These are phyloP conservation scores for Pollenia griseotomentosa DNA, from an alignment of 2,888 invertebrate genomes.

Conservation along the genomic window DNA sequence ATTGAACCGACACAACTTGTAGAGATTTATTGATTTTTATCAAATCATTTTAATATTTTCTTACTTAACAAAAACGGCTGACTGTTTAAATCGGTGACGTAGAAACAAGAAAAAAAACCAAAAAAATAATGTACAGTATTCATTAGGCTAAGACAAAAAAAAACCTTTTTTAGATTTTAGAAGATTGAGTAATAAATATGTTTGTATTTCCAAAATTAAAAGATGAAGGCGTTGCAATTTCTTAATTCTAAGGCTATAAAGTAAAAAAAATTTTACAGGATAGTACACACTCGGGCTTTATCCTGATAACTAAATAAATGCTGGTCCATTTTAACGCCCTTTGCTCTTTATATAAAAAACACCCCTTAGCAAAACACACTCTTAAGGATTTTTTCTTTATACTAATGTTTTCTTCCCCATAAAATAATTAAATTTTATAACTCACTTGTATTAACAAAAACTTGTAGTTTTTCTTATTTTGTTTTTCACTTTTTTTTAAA, in stretches of 20 bases:
- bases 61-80: neutral
- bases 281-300: no score
- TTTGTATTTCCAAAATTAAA: neutral
- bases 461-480: slow-evolving; percentile 42
- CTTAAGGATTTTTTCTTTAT: neutral
- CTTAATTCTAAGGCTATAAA: no score
- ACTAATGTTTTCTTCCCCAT: neutral
- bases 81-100: neutral
- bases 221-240: neutral
- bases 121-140: neutral
- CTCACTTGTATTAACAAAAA: slow-evolving; percentile 63
- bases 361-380: neutral
- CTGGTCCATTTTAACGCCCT: slow-evolving; percentile 21
- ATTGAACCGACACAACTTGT: slow-evolving; percentile 20
- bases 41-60: slow-evolving; percentile 28
- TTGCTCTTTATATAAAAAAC: slow-evolving; percentile 3
- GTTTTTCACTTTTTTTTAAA: slow-evolving; percentile 26
- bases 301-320: neutral
- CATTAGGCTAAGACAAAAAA: neutral
- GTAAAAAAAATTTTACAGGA: no score
- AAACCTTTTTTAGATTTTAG: neutral
- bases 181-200: neutral
- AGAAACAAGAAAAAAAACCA: neutral
- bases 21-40: slow-evolving; percentile 72
- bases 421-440: slow-evolving; percentile 3